A percentile compares a stretch with the other conserved stretches of the same genome.
phyloP scores from a whole-genome alignment of 1,140 invertebrate species.

The Notospermus geniculatus region DNA sequence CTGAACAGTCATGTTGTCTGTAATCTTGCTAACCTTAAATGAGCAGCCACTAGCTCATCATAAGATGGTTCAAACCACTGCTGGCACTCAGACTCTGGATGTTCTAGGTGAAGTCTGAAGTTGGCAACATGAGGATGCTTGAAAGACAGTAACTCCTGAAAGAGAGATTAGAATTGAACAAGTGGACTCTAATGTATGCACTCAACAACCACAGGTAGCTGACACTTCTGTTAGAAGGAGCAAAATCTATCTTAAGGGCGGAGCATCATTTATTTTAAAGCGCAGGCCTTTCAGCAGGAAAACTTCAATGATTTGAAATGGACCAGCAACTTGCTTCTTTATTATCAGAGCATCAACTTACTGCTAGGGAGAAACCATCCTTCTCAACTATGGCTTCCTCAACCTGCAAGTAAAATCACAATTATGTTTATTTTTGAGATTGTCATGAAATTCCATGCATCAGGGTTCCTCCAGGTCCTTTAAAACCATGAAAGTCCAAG shows the following conservation, averaged over 20 bases:
- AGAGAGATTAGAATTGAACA: conserved; percentile 6
- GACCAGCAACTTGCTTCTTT: too few species aligned
- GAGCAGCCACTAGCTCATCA: conserved; percentile 75
- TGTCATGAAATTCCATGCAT: too few species aligned
- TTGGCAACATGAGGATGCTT: conserved; percentile 72
- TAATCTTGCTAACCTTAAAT: conserved; percentile 66
- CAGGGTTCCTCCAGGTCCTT: too few species aligned
- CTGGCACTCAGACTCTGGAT: conserved; percentile 69
- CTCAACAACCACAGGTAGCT: background rate
- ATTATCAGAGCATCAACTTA: conserved; percentile 5
- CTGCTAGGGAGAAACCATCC: conserved; percentile 2
- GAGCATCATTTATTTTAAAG: too few species aligned
- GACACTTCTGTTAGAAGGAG: too few species aligned
- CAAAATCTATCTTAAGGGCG: too few species aligned
- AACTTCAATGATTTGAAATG: too few species aligned
- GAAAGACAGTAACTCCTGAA: conserved; percentile 69
- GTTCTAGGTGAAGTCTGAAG: conserved; percentile 65
- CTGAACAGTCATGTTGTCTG: background rate
- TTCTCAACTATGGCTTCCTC: background rate
- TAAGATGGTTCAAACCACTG: conserved; percentile 70
- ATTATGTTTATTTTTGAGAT: background rate
- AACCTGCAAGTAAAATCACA: background rate
- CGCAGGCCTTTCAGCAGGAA: too few species aligned
- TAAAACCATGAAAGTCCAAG: too few species aligned
- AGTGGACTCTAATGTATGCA: background rate